Evolutionary conservation across 2,888 invertebrate genomes (phyloP), one percentile per base, ranked within the genome.

Genomic region (Dyspetes luteomarginatus): DNA sequence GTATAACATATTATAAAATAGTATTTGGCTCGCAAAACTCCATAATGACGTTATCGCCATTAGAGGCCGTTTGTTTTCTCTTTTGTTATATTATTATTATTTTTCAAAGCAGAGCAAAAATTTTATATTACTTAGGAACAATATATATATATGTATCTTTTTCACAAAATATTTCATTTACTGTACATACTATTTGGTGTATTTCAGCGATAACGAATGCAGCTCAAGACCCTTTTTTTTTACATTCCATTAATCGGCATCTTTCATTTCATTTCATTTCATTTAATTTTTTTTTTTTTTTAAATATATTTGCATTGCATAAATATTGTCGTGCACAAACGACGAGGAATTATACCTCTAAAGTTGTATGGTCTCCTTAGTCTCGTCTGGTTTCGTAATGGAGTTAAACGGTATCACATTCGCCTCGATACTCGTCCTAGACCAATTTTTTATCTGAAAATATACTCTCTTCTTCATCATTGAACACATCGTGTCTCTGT

Each of bases 361-460:
- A 76, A 85, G 81, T 83, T 89, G 85, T 82, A 85, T 84, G 64
- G 86, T 75, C 79, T 82, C 85, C 83, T 90, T 88, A 71, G 86
- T 85, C 78, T 90, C 89, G 73, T 89, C 88, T 78, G 87, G 82
- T 86, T 87, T 87, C 77, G 87, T 83, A 85, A 89, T 89, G 83
- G 88, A 88, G 86, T 89, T 89, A 89, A 91, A 89, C 64, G 90
- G 89, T 86, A 90, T 90, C 84, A 89, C 86, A 85, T 84, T 89
- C 83, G 90, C 91, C 84, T 91, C 91, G 82, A 87, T 85, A 88
- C 85, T 90, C 86, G 86, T 89, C 84, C 83, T 88, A 83, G 90
- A 89, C 81, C 88, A 85, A 88, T 87, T 89, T 81, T 85, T 88
- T 67, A 87, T 89, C 89, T 90, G 89, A 85, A 89, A 89, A 85